Base-by-base conservation (phyloP, 1,140 invertebrate genomes). In the Thaumetopoea pityocampa region DNA sequence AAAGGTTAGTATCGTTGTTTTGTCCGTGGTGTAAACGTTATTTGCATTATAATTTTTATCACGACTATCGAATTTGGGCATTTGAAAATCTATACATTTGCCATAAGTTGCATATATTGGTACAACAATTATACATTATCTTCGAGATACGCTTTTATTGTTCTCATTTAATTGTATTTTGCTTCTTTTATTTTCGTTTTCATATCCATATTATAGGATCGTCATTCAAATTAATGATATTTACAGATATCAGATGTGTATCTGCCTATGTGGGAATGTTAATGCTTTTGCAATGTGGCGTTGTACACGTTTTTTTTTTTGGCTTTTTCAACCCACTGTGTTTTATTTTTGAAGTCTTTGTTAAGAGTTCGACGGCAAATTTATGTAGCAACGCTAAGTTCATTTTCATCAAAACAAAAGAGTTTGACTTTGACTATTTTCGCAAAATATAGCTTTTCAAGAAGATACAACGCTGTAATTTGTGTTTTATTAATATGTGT, bases 1-100 rank as follows among this genome's bases (percentile, higher is more conserved):
- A 99, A 90, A 95, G 97, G 97, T 99, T 89, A 89, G 90, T 81
- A 72, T 49, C 19, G 16, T 41, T 48, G 16, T 24, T 53, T 43
- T 42, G 38, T 52, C 20, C 24, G 43, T 47, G 32, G 15, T 12
- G 36, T 26, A 32, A 5, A 36, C 30, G n/a, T 51, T 45, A 45
- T 41, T 51, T 51, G 49, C 30, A 28, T 45, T 32, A 27, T 30
- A 24, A 23, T 23, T 32, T n/a, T n/a, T n/a, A n/a, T n/a, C n/a
- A n/a, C n/a, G n/a, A n/a, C n/a, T n/a, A n/a, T n/a, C n/a, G n/a
- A n/a, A n/a, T n/a, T n/a, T n/a, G n/a, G n/a, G n/a, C n/a, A n/a
- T n/a, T n/a, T n/a, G n/a, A n/a, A n/a, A n/a, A n/a, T n/a, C n/a
- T n/a, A n/a, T n/a, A n/a, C n/a, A n/a, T n/a, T 20, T 20, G 26